Evolutionary conservation across 2,797 vertebrate species (phyloP).

Genomic region (Onychomys arenicola): DNA sequence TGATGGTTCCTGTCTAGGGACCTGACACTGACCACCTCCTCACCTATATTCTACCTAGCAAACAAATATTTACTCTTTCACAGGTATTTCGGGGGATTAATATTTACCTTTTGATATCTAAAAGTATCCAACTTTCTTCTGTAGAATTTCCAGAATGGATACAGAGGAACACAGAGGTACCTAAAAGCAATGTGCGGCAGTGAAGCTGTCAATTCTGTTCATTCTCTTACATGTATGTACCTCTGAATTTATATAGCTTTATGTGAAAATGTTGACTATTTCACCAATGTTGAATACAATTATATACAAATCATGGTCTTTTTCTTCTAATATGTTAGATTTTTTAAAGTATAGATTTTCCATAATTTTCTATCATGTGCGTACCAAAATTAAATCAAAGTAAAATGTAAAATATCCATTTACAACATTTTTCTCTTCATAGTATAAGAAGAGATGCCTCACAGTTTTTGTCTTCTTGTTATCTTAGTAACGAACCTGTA

Average conservation of each 20-base stretch:
- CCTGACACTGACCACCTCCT: too few relatives aligned
- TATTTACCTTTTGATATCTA: not conserved
- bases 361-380: not conserved
- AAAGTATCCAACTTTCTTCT: not conserved
- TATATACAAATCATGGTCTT: not conserved
- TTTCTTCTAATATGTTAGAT: not conserved
- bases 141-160: not conserved
- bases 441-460: not conserved
- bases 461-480: not conserved
- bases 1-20: not conserved
- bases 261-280: not conserved
- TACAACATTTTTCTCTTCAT: not conserved
- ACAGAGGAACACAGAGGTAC: not conserved
- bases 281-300: not conserved
- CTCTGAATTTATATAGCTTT: not conserved
- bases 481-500: not conserved
- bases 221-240: not conserved
- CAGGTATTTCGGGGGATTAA: not conserved
- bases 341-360: not conserved
- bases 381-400: not conserved
- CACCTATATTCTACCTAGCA: not conserved
- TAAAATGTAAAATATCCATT: not conserved
- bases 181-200: not conserved
- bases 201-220: not conserved
- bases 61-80: not conserved